A percentile compares a stretch with the other conserved stretches of the same genome.
Conservation (phyloP, 2,113 vertebrate species). For the Apeltes quadracus region DNA sequence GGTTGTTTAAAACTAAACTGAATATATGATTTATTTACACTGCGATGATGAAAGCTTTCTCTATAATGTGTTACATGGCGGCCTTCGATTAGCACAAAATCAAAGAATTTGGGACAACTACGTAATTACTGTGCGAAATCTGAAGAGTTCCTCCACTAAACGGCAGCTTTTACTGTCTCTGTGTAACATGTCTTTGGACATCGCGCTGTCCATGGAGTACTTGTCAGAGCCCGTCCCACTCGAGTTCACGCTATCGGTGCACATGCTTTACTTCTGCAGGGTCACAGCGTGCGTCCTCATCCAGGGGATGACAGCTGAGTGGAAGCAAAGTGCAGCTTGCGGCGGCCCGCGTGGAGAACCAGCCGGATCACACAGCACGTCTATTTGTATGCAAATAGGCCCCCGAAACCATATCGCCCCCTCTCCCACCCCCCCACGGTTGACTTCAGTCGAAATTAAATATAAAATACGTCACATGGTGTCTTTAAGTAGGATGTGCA, state of each 20-base stretch:
- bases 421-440: not conserved
- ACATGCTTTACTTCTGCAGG: slow-evolving; percentile 24
- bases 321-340: slow-evolving; percentile 32
- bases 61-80: not conserved
- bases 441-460: not conserved
- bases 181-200: not conserved
- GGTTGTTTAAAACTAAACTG: not conserved
- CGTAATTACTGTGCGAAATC: not conserved
- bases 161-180: not conserved
- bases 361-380: not conserved
- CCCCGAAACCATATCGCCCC: not conserved
- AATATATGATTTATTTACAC: not conserved
- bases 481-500: not conserved
- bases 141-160: not conserved
- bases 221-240: slow-evolving; percentile 7
- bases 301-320: slow-evolving; percentile 23
- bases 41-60: not conserved
- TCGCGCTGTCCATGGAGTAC: slow-evolving; percentile 21
- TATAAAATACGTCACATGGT: not conserved
- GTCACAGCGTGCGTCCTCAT: slow-evolving; percentile 22
- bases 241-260: slow-evolving; percentile 26
- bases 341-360: slow-evolving; percentile 21
- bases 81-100: not conserved
- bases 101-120: not conserved
- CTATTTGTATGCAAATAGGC: not conserved